Evolutionary conservation across 2,113 vertebrate species (phyloP).

Genomic region (Ameiurus melas): DNA sequence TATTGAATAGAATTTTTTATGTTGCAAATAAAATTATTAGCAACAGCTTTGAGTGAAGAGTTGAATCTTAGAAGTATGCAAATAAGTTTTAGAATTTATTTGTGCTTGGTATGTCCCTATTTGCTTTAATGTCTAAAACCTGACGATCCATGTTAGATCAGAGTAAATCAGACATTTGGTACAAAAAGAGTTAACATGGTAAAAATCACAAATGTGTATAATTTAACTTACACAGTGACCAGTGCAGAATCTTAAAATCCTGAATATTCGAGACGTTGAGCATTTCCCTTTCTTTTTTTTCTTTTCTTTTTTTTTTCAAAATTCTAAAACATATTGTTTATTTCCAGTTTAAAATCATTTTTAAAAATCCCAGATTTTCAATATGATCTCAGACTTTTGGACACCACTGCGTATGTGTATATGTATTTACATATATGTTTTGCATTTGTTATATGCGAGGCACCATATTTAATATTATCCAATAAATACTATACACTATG

Average conservation of each 20-base stretch:
- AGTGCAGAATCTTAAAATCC: neutral
- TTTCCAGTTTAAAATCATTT: neutral
- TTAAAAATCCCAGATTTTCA: neutral
- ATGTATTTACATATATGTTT: neutral
- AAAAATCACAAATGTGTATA: neutral
- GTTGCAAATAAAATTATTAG: neutral
- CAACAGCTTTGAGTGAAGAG: neutral
- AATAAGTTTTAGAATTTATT: no score
- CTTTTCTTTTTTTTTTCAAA: neutral
- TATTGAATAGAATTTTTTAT: neutral
- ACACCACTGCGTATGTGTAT: neutral
- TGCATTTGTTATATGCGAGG: neutral
- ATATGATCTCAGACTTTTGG: neutral
- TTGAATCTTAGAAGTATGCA: neutral
- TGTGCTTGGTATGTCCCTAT: no score
- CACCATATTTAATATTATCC: neutral
- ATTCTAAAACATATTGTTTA: neutral
- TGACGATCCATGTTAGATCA: neutral
- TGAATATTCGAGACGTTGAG: neutral
- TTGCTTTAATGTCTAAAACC: neutral
- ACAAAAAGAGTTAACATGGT: neutral
- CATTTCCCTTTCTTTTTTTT: neutral
- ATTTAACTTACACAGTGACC: neutral
- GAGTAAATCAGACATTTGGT: neutral
- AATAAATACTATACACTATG: slow-evolving; percentile 22